Evolutionary conservation across 2,888 invertebrate species (phyloP).

Genomic region (Tuta absoluta): DNA sequence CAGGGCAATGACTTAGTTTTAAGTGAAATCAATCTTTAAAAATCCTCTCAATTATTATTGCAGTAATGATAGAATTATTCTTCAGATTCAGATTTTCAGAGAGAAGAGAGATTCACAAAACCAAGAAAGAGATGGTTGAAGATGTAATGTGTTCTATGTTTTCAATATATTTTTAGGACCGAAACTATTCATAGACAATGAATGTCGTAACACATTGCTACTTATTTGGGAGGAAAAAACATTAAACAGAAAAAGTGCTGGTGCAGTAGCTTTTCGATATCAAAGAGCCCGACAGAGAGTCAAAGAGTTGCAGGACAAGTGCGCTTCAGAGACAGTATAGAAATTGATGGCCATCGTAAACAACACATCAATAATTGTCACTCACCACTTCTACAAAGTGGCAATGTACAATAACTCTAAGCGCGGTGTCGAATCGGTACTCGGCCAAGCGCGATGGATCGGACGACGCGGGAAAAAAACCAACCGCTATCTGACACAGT

Average conservation of each 20-base stretch:
- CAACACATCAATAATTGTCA: background rate
- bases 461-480: slow-evolving; percentile 64
- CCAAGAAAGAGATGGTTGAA: too few species aligned
- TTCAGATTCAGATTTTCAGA: too few species aligned
- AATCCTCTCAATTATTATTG: background rate
- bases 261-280: too few species aligned
- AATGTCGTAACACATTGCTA: too few species aligned
- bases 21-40: background rate
- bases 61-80: background rate
- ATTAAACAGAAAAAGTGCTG: too few species aligned
- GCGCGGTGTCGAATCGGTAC: slow-evolving; percentile 56
- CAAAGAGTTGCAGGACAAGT: too few species aligned
- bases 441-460: slow-evolving; percentile 52
- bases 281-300: too few species aligned
- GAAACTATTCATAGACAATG: too few species aligned
- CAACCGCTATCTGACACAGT: slow-evolving; percentile 78
- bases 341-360: background rate
- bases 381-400: background rate
- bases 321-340: background rate
- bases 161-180: too few species aligned
- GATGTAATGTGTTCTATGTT: too few species aligned
- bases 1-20: background rate
- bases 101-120: too few species aligned
- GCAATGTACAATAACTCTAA: slow-evolving; percentile 27
- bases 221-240: too few species aligned